Conservation (phyloP, 2,888 invertebrate species). For the Nesidiocoris tenuis region DNA sequence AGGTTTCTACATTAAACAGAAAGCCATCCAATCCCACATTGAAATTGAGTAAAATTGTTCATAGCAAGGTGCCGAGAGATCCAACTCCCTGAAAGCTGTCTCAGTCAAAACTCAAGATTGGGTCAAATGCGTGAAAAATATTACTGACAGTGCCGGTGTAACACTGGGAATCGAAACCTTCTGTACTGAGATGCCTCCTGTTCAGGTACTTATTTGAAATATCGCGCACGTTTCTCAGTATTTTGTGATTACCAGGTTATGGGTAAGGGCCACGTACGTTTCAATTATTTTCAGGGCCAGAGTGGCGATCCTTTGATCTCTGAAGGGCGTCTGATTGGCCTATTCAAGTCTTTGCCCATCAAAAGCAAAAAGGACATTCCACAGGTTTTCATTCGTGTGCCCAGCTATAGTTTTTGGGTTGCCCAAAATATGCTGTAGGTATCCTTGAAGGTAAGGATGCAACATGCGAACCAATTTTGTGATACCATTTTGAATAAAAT, state of each 20-base stretch:
- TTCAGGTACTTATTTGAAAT: background rate
- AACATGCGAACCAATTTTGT: too few species aligned
- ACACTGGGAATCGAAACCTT: background rate
- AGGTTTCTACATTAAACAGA: too few species aligned
- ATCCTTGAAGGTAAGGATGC: too few species aligned
- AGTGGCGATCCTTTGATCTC: constrained; percentile 4
- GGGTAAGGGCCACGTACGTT: too few species aligned
- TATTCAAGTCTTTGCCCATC: background rate
- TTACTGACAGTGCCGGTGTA: background rate
- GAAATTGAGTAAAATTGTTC: too few species aligned
- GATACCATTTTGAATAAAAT: too few species aligned
- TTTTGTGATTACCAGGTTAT: too few species aligned
- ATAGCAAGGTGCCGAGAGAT: background rate
- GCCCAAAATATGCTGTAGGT: too few species aligned
- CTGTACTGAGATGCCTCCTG: background rate
- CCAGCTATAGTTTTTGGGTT: background rate
- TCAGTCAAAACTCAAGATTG: background rate
- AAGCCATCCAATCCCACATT: too few species aligned
- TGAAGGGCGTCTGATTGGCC: background rate
- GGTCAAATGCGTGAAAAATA: background rate
- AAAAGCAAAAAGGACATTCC: background rate
- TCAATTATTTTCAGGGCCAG: constrained; percentile 15
- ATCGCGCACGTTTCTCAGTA: too few species aligned
- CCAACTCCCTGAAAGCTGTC: background rate
- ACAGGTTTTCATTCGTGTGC: background rate